A percentile compares a stretch with the other conserved stretches of the same genome.
Conservation (phyloP, 2,888 invertebrate species). For the Hoplodrina blanda region DNA sequence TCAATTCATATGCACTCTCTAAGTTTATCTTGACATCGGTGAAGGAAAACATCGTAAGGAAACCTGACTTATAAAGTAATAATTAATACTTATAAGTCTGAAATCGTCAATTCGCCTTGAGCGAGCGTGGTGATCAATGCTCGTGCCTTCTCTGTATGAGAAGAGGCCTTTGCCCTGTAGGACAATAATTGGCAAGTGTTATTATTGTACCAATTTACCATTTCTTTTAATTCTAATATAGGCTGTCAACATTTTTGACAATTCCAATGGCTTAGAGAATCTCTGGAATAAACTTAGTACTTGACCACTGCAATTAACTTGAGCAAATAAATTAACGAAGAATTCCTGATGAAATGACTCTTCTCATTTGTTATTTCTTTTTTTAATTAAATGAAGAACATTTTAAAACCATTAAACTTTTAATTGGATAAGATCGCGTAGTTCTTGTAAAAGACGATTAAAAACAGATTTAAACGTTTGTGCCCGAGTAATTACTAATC, state of each 20-base stretch:
- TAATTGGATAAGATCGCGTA: constrained; percentile 17
- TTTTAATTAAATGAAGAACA: constrained; percentile 17
- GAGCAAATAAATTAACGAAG: constrained; percentile 8
- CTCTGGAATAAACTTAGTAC: background rate
- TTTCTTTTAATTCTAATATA: background rate
- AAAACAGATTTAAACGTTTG: constrained; percentile 25
- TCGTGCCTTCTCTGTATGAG: too few species aligned
- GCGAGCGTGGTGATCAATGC: too few species aligned
- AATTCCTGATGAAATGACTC: constrained; percentile 2
- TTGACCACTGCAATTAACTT: constrained; percentile 7
- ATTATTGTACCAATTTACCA: too few species aligned
- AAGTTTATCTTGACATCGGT: too few species aligned
- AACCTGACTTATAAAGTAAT: too few species aligned
- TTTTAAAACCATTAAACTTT: constrained; percentile 20
- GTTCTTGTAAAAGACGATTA: constrained; percentile 30
- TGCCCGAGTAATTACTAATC: constrained; percentile 20
- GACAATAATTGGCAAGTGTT: too few species aligned
- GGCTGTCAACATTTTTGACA: constrained; percentile 1
- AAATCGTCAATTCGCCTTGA: background rate
- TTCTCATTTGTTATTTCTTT: constrained; percentile 22
- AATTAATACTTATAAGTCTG: too few species aligned
- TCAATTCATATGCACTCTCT: too few species aligned
- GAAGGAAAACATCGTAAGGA: too few species aligned
- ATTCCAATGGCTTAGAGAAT: background rate
- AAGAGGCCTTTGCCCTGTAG: too few species aligned